Percentiles rank a stretch among this genome's conserved stretches.
These are phyloP conservation scores for Pangasianodon hypophthalmus DNA, from an alignment of 2,113 vertebrate species.

Conservation along the genomic window DNA sequence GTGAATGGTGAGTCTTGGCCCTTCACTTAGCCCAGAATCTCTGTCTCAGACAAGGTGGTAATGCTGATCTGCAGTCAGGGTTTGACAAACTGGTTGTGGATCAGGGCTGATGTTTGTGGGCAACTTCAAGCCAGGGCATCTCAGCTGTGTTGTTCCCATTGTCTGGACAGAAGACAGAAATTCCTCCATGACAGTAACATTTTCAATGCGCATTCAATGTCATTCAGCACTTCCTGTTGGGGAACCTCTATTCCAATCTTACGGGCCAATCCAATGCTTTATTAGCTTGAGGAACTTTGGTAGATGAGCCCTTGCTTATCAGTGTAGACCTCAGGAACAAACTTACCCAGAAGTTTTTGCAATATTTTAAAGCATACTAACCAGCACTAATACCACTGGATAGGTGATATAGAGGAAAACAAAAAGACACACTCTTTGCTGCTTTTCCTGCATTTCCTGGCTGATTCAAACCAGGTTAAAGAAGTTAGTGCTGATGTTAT, in stretches of 20 bases:
- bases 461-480: background rate
- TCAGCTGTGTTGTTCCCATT: background rate
- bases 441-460: background rate
- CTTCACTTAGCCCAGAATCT: background rate
- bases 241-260: background rate
- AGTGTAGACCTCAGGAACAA: background rate
- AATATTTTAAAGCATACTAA: background rate
- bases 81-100: background rate
- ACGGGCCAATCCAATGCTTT: background rate
- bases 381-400: background rate
- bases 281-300: background rate
- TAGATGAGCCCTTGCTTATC: background rate
- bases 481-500: background rate
- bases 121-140: background rate
- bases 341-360: background rate
- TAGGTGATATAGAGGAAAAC: background rate
- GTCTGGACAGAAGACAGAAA: background rate
- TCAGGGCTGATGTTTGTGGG: background rate
- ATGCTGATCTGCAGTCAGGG: background rate
- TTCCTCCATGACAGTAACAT: background rate
- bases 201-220: background rate
- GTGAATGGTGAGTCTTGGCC: slow-evolving; percentile 85
- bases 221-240: background rate
- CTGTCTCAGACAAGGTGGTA: background rate
- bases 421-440: background rate